Evolutionary conservation across 2,888 invertebrate species (phyloP).

Genomic region (Megalurothrips usitatus): DNA sequence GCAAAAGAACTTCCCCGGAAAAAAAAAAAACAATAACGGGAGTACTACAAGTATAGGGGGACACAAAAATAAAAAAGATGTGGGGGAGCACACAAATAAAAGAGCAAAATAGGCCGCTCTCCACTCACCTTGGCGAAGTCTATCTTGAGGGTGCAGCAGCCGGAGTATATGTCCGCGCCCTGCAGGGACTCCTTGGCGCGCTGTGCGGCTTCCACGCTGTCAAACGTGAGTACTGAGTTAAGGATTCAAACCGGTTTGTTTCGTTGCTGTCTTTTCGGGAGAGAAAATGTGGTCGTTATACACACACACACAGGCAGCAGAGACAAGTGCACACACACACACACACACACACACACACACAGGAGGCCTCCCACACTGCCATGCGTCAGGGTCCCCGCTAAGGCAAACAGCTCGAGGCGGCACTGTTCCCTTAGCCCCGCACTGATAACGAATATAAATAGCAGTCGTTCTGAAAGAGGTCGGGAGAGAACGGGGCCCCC

Average conservation of each 20-base stretch:
- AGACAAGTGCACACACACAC: slow-evolving; percentile 9
- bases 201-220: slow-evolving; percentile 87
- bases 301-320: too few relatives aligned
- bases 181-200: slow-evolving; percentile 91
- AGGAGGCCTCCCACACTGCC: background rate
- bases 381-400: background rate
- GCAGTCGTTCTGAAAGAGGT: background rate
- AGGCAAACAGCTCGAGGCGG: background rate
- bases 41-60: too few relatives aligned
- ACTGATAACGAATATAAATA: background rate
- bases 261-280: too few relatives aligned
- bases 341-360: slow-evolving; percentile 12
- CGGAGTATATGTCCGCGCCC: slow-evolving; percentile 98
- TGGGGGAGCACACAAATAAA: too few relatives aligned
- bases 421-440: background rate
- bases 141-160: slow-evolving; percentile 98
- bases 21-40: too few relatives aligned
- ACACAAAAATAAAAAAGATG: slow-evolving; percentile 27
- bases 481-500: background rate
- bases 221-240: slow-evolving; percentile 71
- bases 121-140: slow-evolving; percentile 96
- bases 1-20: too few relatives aligned
- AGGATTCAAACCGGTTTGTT: slow-evolving; percentile 49
- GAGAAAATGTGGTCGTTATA: too few relatives aligned
- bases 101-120: too few relatives aligned